Base-by-base conservation (phyloP, 2,888 invertebrate species). In the Apodemia mormo region DNA sequence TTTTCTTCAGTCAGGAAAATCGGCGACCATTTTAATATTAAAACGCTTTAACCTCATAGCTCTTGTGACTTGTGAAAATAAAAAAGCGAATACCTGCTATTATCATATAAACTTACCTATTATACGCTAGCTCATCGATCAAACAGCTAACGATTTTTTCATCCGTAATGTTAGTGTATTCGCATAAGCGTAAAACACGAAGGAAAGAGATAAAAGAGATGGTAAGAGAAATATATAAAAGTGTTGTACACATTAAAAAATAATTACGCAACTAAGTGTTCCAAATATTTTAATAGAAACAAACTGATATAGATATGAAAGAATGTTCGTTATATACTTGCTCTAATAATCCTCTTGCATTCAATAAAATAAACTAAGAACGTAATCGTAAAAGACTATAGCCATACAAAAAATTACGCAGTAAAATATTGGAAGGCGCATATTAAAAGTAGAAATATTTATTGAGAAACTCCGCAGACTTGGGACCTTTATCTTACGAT, bases 71-170 rank as follows among this genome's bases (percentile, higher is more conserved):
- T 22, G 22, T 22, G 22, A 54, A 30, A 73, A 65, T 67, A 89
- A 77, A 70, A 76, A 84, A 83, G 78, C 79, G 91, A 91, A 90
- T 90, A 74, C 83, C 89, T 92, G 90, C 83, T 72, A 75, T 78
- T 82, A 79, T 81, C 76, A 78, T 78, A 77, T 75, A 78, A 78
- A 96, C 96, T 96, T 96, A 96, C 96, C 96, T 96, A 93, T 95
- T 95, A 85, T 95, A 95, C 85, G 96, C 95, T 94, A 96, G 94
- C 94, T 97, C 96, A 94, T 96, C 96, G 94, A 96, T 96, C 94
- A 97, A 95, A 96, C 96, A 96, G 96, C 97, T 97, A 90, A 82
- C 84, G 81, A 76, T 80, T 79, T 79, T 80, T 84, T 82, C 81
- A 80, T 90, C 91, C 92, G 82, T 81, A 82, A 88, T 79, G 86